Base-by-base conservation (phyloP, 1,140 invertebrate genomes). In the Ostrea denselamellosa region DNA sequence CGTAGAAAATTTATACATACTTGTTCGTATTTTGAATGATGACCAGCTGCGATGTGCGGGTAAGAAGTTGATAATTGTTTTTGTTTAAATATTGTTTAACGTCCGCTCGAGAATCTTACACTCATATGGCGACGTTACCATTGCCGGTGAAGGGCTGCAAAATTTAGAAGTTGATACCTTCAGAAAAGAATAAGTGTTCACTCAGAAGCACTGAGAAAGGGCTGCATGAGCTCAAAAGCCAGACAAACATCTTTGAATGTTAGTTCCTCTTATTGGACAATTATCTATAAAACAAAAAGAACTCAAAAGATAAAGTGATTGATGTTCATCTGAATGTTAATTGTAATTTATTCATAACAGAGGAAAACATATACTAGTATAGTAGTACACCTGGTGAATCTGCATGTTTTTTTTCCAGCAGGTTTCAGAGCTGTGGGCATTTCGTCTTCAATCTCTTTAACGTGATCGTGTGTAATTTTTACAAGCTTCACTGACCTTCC, bases 251-350 rank as follows among this genome's bases (percentile, higher is more conserved):
- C 81, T 44, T 10, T 83, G 81, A 8, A 19, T 1, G n/a, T 34
- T 51, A 34, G 81, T 25, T 34, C 81, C 81, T 44, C 34, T n/a
- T n/a, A n/a, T 44, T 19, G 28, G 19, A 44, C 81, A 83, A 83
- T 44, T 12, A 83, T 83, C 81, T 83, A 34, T 83, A 83, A 81
- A 44, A n/a, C 34, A 44, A 83, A 19, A n/a, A 14, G 44, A 83
- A 83, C 8, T 14, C 28, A 17, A 56, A 56, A 12, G 9, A 9
- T n/a, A n/a, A n/a, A n/a, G n/a, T n/a, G n/a, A n/a, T n/a, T n/a
- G n/a, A n/a, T 58, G 56, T 19, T 58, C 5, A 58, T 58, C 4
- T 58, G 12, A 58, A 58, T 19, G 19, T 58, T n/a, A 17, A 58
- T 3, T 17, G 12, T 58, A 17, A 58, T 12, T 58, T 58, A 5